A percentile compares a stretch with the other conserved stretches of the same genome.
Evolutionary conservation across 2,797 vertebrate species (phyloP).

Genomic region (Hipposideros larvatus): DNA sequence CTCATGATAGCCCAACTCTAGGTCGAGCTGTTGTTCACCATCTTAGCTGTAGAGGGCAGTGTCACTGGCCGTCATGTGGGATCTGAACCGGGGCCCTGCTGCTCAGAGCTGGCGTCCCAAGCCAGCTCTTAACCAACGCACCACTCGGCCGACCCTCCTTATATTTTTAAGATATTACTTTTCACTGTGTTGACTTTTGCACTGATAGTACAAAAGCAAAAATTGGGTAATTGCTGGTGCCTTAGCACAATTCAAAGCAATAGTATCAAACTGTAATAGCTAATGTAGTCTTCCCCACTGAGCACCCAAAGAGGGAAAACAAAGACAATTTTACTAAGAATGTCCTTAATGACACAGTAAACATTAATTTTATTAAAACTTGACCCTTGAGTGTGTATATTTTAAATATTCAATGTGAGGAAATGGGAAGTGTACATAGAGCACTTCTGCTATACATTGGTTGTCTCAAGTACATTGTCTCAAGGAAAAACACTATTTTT

Average conservation of each 20-base stretch:
- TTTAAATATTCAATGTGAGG: background rate
- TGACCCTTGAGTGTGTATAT: background rate
- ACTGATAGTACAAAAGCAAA: background rate
- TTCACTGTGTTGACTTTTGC: background rate
- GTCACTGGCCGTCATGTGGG: no score
- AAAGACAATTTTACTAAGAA: background rate
- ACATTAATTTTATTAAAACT: constrained; percentile 39
- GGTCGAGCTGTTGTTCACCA: no score
- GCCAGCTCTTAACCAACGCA: no score
- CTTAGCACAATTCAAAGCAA: background rate
- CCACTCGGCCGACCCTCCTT: background rate
- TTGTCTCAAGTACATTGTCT: background rate
- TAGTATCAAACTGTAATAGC: background rate
- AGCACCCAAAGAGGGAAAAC: background rate
- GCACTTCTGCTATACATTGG: background rate
- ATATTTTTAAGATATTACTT: constrained; percentile 24
- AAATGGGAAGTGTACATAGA: background rate
- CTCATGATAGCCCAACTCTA: no score
- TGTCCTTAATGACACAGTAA: constrained; percentile 7
- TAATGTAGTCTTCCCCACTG: background rate
- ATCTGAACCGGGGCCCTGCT: no score
- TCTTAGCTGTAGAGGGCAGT: no score
- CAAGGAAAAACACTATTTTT: constrained; percentile 52
- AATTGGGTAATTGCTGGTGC: background rate
- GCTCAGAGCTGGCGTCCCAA: no score